These are phyloP conservation scores for Pterocles orientalis DNA, from an alignment of 2,113 vertebrate genomes.

Conservation along the genomic window DNA sequence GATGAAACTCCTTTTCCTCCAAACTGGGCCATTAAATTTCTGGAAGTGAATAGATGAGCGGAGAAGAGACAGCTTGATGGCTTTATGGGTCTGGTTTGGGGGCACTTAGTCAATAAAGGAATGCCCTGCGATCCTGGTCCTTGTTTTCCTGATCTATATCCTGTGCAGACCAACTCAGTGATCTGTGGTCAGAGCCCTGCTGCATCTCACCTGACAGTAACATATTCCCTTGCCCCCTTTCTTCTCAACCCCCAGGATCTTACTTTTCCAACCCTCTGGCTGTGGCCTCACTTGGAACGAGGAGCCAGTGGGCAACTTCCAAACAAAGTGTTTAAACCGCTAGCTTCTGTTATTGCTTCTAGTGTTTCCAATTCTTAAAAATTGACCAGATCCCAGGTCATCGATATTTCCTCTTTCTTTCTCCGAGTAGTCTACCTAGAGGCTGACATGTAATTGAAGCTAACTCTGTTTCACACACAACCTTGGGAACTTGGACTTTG, in stretches of 20 bases:
- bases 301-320: fast-evolving
- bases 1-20: not conserved
- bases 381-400: not conserved
- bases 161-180: not conserved
- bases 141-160: not conserved
- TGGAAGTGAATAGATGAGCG: not conserved
- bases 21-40: not conserved
- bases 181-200: not conserved
- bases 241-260: not conserved
- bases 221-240: not conserved
- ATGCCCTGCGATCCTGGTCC: not conserved
- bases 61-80: not conserved
- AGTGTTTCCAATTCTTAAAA: not conserved
- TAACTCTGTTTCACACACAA: not conserved
- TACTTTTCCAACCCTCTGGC: not conserved
- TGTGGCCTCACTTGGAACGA: not conserved
- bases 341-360: not conserved
- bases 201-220: not conserved
- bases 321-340: not conserved
- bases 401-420: not conserved
- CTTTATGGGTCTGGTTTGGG: not conserved
- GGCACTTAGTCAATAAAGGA: fast-evolving
- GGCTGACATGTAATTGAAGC: not conserved
- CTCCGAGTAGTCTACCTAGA: not conserved
- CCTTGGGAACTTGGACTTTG: not conserved